These are phyloP conservation scores for Mormyrus iriodes DNA, from an alignment of 2,113 vertebrate species.

Conservation along the genomic window DNA sequence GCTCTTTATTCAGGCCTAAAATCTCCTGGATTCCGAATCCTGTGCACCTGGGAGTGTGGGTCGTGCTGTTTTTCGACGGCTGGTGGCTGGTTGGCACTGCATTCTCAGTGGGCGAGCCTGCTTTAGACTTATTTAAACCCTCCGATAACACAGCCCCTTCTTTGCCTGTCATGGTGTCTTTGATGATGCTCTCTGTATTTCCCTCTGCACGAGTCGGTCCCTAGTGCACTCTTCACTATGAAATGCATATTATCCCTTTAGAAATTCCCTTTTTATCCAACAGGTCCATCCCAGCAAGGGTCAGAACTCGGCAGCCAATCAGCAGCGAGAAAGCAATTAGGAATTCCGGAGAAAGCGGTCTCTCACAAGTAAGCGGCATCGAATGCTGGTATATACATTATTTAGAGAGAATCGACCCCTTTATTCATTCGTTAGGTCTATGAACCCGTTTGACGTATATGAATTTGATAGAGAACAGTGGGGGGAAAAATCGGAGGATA, in stretches of 20 bases:
- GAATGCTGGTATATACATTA: slow-evolving; percentile 37
- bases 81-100: slow-evolving; percentile 47
- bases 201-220: slow-evolving; percentile 58
- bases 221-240: slow-evolving; percentile 75
- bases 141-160: slow-evolving; percentile 72
- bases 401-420: slow-evolving; percentile 20
- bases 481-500: not conserved
- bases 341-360: slow-evolving; percentile 74
- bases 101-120: slow-evolving; percentile 49
- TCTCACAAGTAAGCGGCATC: slow-evolving; percentile 41
- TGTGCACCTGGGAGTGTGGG: slow-evolving; percentile 77
- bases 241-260: slow-evolving; percentile 75
- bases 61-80: slow-evolving; percentile 50
- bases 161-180: slow-evolving; percentile 81
- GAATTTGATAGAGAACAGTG: slow-evolving; percentile 16
- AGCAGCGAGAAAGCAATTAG: slow-evolving; percentile 60
- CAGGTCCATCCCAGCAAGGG: slow-evolving; percentile 86
- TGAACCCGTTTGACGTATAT: slow-evolving; percentile 12
- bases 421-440: slow-evolving; percentile 31
- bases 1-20: slow-evolving; percentile 91
- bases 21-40: slow-evolving; percentile 98
- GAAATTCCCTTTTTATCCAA: slow-evolving; percentile 93
- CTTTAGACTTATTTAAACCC: slow-evolving; percentile 71
- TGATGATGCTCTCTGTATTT: slow-evolving; percentile 44
- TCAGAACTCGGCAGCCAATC: slow-evolving; percentile 87